A percentile compares a stretch with the other conserved stretches of the same genome.
phyloP scores from a whole-genome alignment of 2,888 invertebrate species.

The Cephus spinipes region DNA sequence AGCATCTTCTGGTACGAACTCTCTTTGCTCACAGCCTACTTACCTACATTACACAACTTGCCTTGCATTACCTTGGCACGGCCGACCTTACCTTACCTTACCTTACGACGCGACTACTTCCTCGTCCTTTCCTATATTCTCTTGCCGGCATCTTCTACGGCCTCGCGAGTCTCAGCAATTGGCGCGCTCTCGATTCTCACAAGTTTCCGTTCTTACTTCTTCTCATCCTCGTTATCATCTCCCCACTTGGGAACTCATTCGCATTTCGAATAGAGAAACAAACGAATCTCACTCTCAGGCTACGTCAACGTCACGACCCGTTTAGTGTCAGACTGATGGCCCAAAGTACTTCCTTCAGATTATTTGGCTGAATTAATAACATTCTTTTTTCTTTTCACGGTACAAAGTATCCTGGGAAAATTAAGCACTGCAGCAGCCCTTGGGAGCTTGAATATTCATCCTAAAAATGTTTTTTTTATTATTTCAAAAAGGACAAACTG shows the following conservation, averaged over 20 bases:
- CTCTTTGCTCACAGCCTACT: conserved; percentile 63
- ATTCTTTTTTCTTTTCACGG: too few relatives aligned
- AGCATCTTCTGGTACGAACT: conserved; percentile 36
- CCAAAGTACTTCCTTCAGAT: not conserved
- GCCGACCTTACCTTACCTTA: not conserved
- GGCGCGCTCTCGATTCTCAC: conserved; percentile 4
- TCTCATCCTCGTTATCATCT: not conserved
- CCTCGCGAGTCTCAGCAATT: not conserved
- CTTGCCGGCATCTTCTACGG: conserved; percentile 7
- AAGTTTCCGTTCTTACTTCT: not conserved
- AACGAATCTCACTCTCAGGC: not conserved
- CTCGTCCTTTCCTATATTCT: conserved; percentile 6
- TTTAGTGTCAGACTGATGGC: not conserved
- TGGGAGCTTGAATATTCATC: not conserved
- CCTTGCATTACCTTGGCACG: conserved; percentile 17
- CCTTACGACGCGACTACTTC: conserved; percentile 5
- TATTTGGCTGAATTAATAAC: not conserved
- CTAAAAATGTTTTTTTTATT: not conserved
- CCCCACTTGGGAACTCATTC: not conserved
- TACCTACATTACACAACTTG: conserved; percentile 61
- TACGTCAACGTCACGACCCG: not conserved
- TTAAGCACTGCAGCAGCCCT: not conserved
- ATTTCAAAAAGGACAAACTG: not conserved
- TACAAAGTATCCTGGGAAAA: not conserved
- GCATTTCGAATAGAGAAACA: not conserved